phyloP scores from a whole-genome alignment of 2,113 vertebrate genomes.

The Aramus guarauna region DNA sequence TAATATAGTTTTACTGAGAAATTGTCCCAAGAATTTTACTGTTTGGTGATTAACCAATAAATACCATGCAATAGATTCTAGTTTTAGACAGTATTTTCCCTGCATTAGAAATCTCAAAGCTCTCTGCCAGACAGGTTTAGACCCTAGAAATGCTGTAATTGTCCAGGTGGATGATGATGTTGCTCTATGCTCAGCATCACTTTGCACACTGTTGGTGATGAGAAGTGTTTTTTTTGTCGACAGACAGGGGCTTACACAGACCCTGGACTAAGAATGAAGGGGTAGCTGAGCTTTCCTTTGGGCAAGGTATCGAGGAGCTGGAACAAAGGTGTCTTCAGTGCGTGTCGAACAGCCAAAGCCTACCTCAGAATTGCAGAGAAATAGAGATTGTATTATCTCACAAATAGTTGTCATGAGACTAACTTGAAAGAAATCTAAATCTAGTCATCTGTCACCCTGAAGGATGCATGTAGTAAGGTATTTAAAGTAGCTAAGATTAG shows the following conservation, averaged over 20 bases:
- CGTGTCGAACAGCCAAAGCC: neutral
- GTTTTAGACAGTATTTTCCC: neutral
- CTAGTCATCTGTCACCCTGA: conserved; percentile 29
- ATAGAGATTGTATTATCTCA: neutral
- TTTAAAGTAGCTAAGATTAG: conserved; percentile 45
- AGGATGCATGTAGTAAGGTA: conserved; percentile 46
- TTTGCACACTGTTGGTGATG: neutral
- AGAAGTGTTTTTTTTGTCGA: neutral
- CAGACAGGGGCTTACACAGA: neutral
- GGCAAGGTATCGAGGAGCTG: neutral
- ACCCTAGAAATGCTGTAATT: neutral
- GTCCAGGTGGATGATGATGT: neutral
- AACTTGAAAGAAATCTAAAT: conserved; percentile 29
- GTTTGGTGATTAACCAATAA: neutral
- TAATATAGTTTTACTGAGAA: neutral
- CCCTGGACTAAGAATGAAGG: neutral
- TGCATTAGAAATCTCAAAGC: neutral
- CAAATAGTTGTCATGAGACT: conserved; percentile 43
- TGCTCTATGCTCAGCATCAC: neutral
- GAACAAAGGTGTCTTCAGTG: neutral
- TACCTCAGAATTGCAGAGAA: neutral
- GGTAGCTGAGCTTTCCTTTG: neutral
- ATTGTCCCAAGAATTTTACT: neutral
- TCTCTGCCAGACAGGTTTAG: neutral
- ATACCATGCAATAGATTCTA: neutral